Evolutionary conservation across 2,797 vertebrate genomes (phyloP), one percentile per base, ranked within the genome.

Genomic region (Scolopax bukidnonensis): DNA sequence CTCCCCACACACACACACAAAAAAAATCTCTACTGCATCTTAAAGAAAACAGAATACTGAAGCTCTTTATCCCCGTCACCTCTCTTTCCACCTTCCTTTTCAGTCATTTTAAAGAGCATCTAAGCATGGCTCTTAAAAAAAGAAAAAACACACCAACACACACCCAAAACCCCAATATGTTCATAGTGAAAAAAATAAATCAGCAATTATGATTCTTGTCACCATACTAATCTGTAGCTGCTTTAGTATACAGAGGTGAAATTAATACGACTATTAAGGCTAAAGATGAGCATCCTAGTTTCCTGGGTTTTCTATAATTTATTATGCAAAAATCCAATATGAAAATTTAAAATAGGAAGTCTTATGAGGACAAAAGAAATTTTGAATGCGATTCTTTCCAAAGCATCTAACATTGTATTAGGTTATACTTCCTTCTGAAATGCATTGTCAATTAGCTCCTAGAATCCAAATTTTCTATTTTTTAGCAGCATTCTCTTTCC

Each of bases 11-110:
- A 36, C 36, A 36, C 36, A 36, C 36, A 36, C 16, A 10, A 8
- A 65, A 87, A 87, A 74, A 78, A 64, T 6, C 30, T 25, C 63
- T 30, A 41, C 51, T 59, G 51, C 75, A 27, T 33, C 81, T 79
- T 89, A 64, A 38, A 93, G 51, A 60, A 83, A 94, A 69, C 12
- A 69, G 21, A 93, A 79, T 25, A 82, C 5, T 45, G 16, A 67
- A 45, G 23, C 5, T 63, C 84, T 90, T 47, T 32, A 59, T 9
- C 13, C 9, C 10, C 16, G 47, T 69, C 30, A 53, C 6, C 41
- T 81, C 23, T 63, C 28, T 51, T 57, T 81, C 38, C 12, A 76
- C 43, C 48, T 77, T 23, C 14, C 10, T 77, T 40, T 33, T 43
- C 21, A 40, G 27, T n/a, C 0, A 63, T 43, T 79, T 86, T 17